Percentiles rank a stretch among this genome's conserved stretches.
Evolutionary conservation across 2,888 invertebrate species (phyloP).

Genomic region (Fabriciana adippe): DNA sequence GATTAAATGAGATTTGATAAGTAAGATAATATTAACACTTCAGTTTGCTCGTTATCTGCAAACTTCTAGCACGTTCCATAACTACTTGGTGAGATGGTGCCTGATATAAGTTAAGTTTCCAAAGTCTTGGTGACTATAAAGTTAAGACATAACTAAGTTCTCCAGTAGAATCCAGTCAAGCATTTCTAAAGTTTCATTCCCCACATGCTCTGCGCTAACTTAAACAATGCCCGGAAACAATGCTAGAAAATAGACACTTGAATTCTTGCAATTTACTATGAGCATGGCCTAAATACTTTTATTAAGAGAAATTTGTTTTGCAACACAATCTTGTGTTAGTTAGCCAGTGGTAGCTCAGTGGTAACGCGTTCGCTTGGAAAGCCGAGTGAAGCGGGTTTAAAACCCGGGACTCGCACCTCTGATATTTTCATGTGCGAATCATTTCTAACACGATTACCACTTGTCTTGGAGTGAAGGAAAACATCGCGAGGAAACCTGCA

Average conservation of each 20-base stretch:
- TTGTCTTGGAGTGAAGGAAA: no score
- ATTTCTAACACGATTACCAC: no score
- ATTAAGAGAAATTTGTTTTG: conserved; percentile 15
- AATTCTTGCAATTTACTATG: conserved; percentile 11
- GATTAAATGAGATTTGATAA: background rate
- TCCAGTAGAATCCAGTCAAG: conserved; percentile 15
- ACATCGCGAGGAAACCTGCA: no score
- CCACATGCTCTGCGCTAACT: conserved; percentile 16
- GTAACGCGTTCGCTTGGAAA: no score
- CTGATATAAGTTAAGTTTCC: background rate
- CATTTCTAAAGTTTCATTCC: conserved; percentile 20
- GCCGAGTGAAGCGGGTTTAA: no score
- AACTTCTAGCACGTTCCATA: conserved; percentile 10
- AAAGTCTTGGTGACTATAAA: conserved; percentile 12
- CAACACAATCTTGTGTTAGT: background rate
- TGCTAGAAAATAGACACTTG: conserved; percentile 7
- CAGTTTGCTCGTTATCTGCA: background rate
- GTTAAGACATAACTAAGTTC: conserved; percentile 15
- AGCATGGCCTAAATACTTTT: conserved; percentile 16
- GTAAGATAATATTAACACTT: background rate
- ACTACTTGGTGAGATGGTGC: conserved; percentile 8
- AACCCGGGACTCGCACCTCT: no score
- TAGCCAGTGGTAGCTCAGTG: no score
- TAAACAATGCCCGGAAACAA: conserved; percentile 27
- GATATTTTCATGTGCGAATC: no score